These are phyloP conservation scores for Lucilia cuprina DNA, from an alignment of 1,140 invertebrate genomes.

Conservation along the genomic window DNA sequence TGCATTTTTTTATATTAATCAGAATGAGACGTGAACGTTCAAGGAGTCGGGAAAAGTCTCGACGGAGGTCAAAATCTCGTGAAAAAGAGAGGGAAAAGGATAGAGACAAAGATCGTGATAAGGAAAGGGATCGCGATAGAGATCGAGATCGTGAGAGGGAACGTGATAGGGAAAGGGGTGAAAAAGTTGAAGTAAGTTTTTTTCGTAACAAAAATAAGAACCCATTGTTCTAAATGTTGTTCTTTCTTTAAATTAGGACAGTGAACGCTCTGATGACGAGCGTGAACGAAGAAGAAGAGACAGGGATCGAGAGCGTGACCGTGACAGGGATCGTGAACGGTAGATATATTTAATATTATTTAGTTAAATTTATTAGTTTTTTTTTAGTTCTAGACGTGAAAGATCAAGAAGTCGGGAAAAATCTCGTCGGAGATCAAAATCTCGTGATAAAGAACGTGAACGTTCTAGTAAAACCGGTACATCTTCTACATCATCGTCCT, in stretches of 20 bases:
- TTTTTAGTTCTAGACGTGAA: conserved; percentile 65
- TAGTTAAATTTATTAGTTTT: conserved; percentile 29
- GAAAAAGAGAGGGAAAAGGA: conserved; percentile 62
- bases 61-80: conserved; percentile 65
- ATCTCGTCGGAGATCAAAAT: conserved; percentile 68
- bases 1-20: neutral
- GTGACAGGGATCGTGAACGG: conserved; percentile 57
- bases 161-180: conserved; percentile 49
- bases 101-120: conserved; percentile 51
- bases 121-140: conserved; percentile 57
- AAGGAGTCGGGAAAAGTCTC: conserved; percentile 66
- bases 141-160: conserved; percentile 54
- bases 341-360: neutral
- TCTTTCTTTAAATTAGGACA: conserved; percentile 25
- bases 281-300: conserved; percentile 49
- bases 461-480: conserved; percentile 56
- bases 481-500: conserved; percentile 42
- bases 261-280: conserved; percentile 39
- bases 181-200: conserved; percentile 47
- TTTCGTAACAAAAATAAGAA: neutral
- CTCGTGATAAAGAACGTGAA: conserved; percentile 69
- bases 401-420: conserved; percentile 68
- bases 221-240: neutral
- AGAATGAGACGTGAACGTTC: conserved; percentile 64
- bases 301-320: conserved; percentile 63